Percentiles rank a stretch among this genome's conserved stretches.
Evolutionary conservation across 1,140 invertebrate species (phyloP).

Genomic region (Medauroidea extradentata): DNA sequence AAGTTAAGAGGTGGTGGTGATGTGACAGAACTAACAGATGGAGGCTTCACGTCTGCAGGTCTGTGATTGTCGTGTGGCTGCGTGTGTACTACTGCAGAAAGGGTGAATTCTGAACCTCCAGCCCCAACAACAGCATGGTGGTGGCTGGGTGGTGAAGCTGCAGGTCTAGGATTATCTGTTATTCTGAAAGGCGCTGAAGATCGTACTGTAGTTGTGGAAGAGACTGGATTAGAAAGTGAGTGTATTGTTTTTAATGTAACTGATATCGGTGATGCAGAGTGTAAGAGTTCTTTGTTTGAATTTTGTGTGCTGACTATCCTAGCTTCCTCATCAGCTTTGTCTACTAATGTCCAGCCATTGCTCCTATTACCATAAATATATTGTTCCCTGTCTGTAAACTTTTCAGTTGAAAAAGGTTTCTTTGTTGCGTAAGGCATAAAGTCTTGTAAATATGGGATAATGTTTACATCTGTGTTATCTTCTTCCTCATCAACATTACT

Average conservation of each 20-base stretch:
- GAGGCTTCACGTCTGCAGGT: not conserved
- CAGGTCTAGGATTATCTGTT: conserved; percentile 6
- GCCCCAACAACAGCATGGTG: conserved; percentile 20
- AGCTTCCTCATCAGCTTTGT: not conserved
- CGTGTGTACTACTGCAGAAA: conserved; percentile 40
- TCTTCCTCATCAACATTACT: conserved; percentile 23
- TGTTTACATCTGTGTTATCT: conserved; percentile 32
- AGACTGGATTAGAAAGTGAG: not conserved
- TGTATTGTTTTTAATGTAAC: conserved; percentile 6
- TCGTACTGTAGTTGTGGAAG: no score
- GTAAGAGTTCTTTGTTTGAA: not conserved
- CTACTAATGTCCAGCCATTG: no score
- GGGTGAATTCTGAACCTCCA: conserved; percentile 36
- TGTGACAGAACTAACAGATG: not conserved
- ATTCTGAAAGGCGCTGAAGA: conserved; percentile 10
- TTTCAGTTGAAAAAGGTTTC: conserved; percentile 25
- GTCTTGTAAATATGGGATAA: conserved; percentile 51
- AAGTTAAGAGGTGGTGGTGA: conserved; percentile 41
- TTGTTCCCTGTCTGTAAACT: not conserved
- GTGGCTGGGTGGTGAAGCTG: not conserved
- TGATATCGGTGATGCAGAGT: conserved; percentile 26
- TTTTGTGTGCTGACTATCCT: not conserved
- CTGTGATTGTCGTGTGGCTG: conserved; percentile 23
- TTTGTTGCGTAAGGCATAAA: conserved; percentile 46
- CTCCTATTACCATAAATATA: no score